Conservation (phyloP, 2,888 invertebrate species). For the Dimorphilus gyrociliatus region DNA sequence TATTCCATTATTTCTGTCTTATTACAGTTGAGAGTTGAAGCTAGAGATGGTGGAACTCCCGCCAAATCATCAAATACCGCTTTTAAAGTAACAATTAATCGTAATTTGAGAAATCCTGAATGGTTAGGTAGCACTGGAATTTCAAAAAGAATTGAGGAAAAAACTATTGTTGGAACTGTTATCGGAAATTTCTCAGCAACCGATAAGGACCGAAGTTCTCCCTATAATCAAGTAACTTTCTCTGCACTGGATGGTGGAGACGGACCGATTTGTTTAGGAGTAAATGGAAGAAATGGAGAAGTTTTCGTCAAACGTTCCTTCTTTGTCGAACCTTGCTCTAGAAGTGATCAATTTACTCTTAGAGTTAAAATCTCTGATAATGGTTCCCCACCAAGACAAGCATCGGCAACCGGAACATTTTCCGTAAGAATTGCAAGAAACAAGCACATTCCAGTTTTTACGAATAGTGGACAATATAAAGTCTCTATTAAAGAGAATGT, state of each 20-base stretch:
- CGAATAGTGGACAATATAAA: slow-evolving; percentile 9
- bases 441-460: slow-evolving; percentile 9
- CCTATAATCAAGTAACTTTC: slow-evolving; percentile 21
- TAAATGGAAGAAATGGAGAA: slow-evolving; percentile 11
- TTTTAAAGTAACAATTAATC: slow-evolving; percentile 18
- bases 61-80: slow-evolving; percentile 13
- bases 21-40: slow-evolving; percentile 9
- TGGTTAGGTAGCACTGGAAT: no score
- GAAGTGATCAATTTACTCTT: no score
- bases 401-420: slow-evolving; percentile 9
- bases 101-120: slow-evolving; percentile 19
- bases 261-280: slow-evolving; percentile 15
- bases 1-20: neutral
- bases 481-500: slow-evolving; percentile 7
- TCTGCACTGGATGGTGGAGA: slow-evolving; percentile 19
- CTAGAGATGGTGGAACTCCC: slow-evolving; percentile 12
- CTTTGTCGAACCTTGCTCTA: slow-evolving; percentile 10
- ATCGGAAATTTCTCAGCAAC: no score
- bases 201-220: no score
- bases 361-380: slow-evolving; percentile 24
- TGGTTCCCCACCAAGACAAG: slow-evolving; percentile 15
- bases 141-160: no score
- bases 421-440: slow-evolving; percentile 10
- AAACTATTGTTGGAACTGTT: no score
- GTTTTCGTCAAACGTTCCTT: slow-evolving; percentile 11